Conservation (phyloP, 2,888 invertebrate species). For the Physocephala rufipes region DNA sequence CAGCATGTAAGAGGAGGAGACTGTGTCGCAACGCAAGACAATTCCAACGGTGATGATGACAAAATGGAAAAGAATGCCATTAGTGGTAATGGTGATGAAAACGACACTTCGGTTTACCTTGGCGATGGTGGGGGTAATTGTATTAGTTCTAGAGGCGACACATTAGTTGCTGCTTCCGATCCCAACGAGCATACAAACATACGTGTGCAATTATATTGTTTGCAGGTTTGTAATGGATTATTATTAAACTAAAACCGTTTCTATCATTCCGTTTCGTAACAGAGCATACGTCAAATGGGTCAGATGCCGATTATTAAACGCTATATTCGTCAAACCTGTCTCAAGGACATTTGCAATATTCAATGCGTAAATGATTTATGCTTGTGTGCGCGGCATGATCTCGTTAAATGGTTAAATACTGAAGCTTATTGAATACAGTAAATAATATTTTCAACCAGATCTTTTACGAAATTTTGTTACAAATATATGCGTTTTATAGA, state of each 20-base stretch:
- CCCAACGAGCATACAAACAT: conserved; percentile 7
- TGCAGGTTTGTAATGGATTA: conserved; percentile 49
- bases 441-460: conserved; percentile 8
- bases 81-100: neutral
- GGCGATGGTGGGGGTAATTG: conserved; percentile 9
- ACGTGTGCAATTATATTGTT: conserved; percentile 55
- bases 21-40: neutral
- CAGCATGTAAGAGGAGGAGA: conserved; percentile 33
- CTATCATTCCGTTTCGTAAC: conserved; percentile 16
- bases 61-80: neutral
- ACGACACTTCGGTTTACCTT: neutral
- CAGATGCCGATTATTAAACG: conserved; percentile 60
- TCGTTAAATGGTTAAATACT: conserved; percentile 53
- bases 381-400: conserved; percentile 49
- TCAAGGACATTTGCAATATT: conserved; percentile 47
- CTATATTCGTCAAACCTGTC: conserved; percentile 55
- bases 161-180: conserved; percentile 39
- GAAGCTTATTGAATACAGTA: conserved; percentile 50
- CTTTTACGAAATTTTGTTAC: too few species aligned
- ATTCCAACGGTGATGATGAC: neutral
- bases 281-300: conserved; percentile 56
- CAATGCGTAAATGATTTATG: conserved; percentile 48
- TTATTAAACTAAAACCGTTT: neutral
- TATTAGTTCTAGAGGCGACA: neutral
- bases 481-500: too few species aligned